A percentile compares a stretch with the other conserved stretches of the same genome.
These are phyloP conservation scores for Polymixis flavicincta DNA, from an alignment of 2,888 invertebrate genomes.

Conservation along the genomic window DNA sequence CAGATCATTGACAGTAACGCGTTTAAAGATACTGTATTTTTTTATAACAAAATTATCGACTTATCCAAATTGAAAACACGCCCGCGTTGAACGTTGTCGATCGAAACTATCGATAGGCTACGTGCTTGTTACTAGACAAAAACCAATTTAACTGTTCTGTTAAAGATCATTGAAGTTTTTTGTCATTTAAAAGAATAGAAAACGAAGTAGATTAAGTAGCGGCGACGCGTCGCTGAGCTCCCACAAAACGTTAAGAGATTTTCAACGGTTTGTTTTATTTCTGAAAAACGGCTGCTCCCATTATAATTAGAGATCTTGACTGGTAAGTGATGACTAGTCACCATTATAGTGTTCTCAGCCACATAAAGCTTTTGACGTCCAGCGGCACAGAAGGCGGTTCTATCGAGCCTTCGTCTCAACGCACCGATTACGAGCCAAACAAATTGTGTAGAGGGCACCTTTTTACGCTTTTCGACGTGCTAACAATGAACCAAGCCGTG, in stretches of 20 bases:
- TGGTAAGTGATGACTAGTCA: conserved; percentile 86
- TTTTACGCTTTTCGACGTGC: conserved; percentile 87
- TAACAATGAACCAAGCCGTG: conserved; percentile 87
- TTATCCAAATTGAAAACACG: conserved; percentile 74
- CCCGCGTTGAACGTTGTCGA: conserved; percentile 72
- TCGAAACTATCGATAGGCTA: conserved; percentile 74
- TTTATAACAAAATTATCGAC: conserved; percentile 68
- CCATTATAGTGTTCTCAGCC: conserved; percentile 82
- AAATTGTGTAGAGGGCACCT: conserved; percentile 86
- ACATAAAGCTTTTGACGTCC: conserved; percentile 79
- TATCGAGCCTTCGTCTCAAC: conserved; percentile 76
- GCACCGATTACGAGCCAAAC: conserved; percentile 86
- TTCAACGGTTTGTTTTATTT: conserved; percentile 87
- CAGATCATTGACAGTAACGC: conserved; percentile 62
- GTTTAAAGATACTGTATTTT: conserved; percentile 54
- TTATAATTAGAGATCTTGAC: conserved; percentile 86
- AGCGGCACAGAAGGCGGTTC: conserved; percentile 78
- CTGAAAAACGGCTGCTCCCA: conserved; percentile 79
- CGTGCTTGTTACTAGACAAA: conserved; percentile 80
- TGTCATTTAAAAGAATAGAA: conserved; percentile 79
- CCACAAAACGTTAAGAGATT: conserved; percentile 87
- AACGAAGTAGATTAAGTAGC: conserved; percentile 79
- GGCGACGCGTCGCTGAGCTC: conserved; percentile 81
- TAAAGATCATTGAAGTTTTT: conserved; percentile 85
- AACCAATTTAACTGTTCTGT: conserved; percentile 84